A percentile compares a stretch with the other conserved stretches of the same genome.
These are phyloP conservation scores for Melolontha melolontha DNA, from an alignment of 2,888 invertebrate genomes.

Conservation along the genomic window DNA sequence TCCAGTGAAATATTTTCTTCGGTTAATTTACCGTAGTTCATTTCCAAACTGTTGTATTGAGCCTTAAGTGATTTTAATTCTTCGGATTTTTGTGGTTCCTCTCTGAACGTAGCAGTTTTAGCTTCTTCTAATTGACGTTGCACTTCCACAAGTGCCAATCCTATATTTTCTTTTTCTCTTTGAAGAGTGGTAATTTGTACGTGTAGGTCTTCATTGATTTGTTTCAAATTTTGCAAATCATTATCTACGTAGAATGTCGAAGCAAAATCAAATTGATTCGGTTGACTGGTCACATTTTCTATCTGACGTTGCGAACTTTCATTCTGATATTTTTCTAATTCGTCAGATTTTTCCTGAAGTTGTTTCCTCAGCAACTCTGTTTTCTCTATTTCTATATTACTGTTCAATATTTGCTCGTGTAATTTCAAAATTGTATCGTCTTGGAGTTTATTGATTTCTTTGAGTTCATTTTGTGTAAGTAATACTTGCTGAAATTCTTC, in stretches of 20 bases:
- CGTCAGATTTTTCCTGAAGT: slow-evolving; percentile 12
- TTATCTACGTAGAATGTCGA: slow-evolving; percentile 17
- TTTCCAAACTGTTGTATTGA: slow-evolving; percentile 25
- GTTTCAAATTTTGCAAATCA: slow-evolving; percentile 9
- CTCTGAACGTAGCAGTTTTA: slow-evolving; percentile 43
- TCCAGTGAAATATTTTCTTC: slow-evolving; percentile 31
- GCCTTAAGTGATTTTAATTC: slow-evolving; percentile 38
- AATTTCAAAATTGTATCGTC: slow-evolving; percentile 26
- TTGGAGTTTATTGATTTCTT: slow-evolving; percentile 19
- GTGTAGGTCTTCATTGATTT: slow-evolving; percentile 20
- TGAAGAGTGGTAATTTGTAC: slow-evolving; percentile 24
- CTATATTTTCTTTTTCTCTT: slow-evolving; percentile 25
- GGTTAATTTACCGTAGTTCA: slow-evolving; percentile 17
- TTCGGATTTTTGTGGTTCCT: slow-evolving; percentile 49
- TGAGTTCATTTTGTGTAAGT: slow-evolving; percentile 36
- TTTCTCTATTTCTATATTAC: background rate
- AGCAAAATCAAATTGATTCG: slow-evolving; percentile 7
- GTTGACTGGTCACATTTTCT: background rate
- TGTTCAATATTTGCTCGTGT: slow-evolving; percentile 4
- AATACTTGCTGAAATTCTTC: slow-evolving; percentile 46
- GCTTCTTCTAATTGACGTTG: slow-evolving; percentile 60
- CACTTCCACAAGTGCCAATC: background rate
- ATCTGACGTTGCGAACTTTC: background rate
- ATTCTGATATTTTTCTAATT: slow-evolving; percentile 11
- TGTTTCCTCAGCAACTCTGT: slow-evolving; percentile 4